Evolutionary conservation across 35 echinoderm and acorn worm genomes (phyloP), one percentile per base, ranked within the genome.

Genomic region (Hemicentrotus pulcherrimus): DNA sequence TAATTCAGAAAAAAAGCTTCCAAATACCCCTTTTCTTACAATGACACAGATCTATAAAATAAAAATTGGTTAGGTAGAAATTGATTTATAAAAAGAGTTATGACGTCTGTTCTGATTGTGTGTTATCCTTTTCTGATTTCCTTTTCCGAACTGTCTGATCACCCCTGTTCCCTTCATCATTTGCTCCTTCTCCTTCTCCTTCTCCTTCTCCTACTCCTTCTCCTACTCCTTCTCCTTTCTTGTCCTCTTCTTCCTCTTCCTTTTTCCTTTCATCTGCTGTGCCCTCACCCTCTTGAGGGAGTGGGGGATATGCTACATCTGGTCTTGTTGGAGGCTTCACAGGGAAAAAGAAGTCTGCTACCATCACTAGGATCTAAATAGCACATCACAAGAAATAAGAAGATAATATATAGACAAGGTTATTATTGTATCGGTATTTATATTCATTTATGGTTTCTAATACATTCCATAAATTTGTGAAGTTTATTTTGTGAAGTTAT

Each of bases 321-420:
- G 19, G 88, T 41, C 32, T 47, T 86, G 28, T 22, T 58, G 46
- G 30, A 14, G 91, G 91, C 22, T 93, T 93, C 30, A 93, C 48
- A 58, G 91, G 91, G 32, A 12, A 93, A 47, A 93, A 93, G 91
- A 32, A 93, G 48, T 93, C 91, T 46, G 91, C 91, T 19, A 93
- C 48, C 32, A 93, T 9, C 13, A 93, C 91, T 14, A 93, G 91
- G 91, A 93, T 93, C 91, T 93, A 31, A 47, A 47, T 90, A 7
- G 1, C 28, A 28, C 65, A 78, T 78, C 50, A 55, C 15, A 78
- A 78, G 28, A 78, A 78, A 78, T 22, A 18, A 78, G 65, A 28
- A 78, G 7, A 78, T 78, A 55, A 55, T n/a, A n/a, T n/a, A n/a
- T 10, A 41, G 35, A 41, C 35, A 41, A 55, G 50, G 11, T 55